phyloP scores from a whole-genome alignment of 2,888 invertebrate species.

The Oconnorella tubifera region DNA sequence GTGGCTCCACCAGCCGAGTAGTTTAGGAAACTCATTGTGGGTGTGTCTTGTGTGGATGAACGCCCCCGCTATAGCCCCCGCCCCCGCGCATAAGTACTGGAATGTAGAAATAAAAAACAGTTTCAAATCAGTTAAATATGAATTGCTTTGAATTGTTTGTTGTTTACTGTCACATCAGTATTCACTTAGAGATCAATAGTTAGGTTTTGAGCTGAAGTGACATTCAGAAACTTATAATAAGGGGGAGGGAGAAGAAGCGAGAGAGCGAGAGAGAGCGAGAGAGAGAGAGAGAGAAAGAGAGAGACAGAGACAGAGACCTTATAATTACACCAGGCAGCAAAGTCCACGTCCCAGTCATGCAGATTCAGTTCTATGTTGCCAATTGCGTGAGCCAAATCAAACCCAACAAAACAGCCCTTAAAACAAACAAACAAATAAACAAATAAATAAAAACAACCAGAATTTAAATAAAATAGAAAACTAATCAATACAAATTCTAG shows the following conservation, averaged over 20 bases:
- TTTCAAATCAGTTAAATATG: too few relatives aligned
- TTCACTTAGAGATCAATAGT: too few relatives aligned
- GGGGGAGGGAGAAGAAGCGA: neutral
- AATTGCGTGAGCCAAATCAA: constrained; percentile 63
- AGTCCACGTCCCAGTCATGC: constrained; percentile 64
- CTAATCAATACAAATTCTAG: too few relatives aligned
- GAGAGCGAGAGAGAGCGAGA: too few relatives aligned
- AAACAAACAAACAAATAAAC: too few relatives aligned
- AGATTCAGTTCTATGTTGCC: constrained; percentile 61
- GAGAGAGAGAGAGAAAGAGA: neutral
- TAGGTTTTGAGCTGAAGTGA: too few relatives aligned
- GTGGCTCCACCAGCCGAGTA: constrained; percentile 64
- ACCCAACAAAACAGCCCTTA: constrained; percentile 62
- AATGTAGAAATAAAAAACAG: too few relatives aligned
- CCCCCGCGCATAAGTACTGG: constrained; percentile 59
- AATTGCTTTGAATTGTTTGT: too few relatives aligned
- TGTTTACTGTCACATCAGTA: too few relatives aligned
- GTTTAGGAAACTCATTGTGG: constrained; percentile 51
- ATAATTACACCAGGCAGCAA: constrained; percentile 64
- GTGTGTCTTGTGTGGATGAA: constrained; percentile 59
- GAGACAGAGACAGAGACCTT: constrained; percentile 55
- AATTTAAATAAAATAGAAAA: neutral
- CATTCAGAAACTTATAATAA: too few relatives aligned
- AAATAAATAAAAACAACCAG: neutral
- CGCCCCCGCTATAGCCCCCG: constrained; percentile 59